Evolutionary conservation across 23 tunicate genomes (phyloP).

Genomic region (Halocynthia aurantium): DNA sequence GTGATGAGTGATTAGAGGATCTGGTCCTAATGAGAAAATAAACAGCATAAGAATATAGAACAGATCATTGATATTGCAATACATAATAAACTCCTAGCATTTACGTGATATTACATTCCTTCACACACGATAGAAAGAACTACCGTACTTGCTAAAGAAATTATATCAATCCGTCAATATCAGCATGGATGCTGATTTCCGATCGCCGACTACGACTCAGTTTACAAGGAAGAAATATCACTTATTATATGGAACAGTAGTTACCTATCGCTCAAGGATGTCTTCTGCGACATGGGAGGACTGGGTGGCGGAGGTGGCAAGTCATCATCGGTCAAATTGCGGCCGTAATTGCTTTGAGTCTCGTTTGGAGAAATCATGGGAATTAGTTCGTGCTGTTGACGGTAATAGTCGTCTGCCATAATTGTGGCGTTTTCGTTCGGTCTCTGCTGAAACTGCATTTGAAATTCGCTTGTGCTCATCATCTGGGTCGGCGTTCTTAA

Average conservation of each 20-base stretch:
- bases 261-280: conserved; percentile 72
- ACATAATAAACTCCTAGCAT: too few relatives aligned
- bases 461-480: background rate
- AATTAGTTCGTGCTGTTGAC: conserved; percentile 8
- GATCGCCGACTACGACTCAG: too few relatives aligned
- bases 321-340: conserved; percentile 18
- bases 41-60: too few relatives aligned
- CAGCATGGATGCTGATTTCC: too few relatives aligned
- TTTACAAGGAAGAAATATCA: too few relatives aligned
- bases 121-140: too few relatives aligned
- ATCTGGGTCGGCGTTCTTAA: background rate
- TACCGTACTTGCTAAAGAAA: background rate
- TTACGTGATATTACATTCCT: too few relatives aligned
- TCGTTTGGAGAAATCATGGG: conserved; percentile 11
- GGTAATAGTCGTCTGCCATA: conserved; percentile 7
- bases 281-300: conserved; percentile 55
- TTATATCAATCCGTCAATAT: background rate
- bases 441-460: background rate
- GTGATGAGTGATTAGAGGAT: too few relatives aligned
- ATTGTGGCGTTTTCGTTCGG: conserved; percentile 2
- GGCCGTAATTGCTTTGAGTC: background rate
- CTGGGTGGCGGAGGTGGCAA: conserved; percentile 70
- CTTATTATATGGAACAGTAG: background rate
- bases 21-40: too few relatives aligned
- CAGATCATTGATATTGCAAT: too few relatives aligned